Conservation (phyloP, 2,797 vertebrate genomes). For the Megalops cyprinoides region DNA sequence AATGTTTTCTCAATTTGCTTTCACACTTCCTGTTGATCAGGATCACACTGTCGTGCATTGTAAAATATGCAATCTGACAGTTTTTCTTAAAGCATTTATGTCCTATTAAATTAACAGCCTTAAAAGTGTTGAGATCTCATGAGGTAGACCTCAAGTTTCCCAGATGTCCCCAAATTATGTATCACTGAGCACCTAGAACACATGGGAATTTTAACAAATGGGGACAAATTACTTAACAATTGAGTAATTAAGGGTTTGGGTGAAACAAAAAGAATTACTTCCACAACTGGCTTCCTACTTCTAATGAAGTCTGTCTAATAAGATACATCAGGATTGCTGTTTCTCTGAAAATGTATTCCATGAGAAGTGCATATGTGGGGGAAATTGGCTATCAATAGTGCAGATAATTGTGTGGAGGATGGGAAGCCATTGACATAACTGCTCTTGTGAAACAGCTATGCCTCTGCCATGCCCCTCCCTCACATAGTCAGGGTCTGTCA, state of each 20-base stretch:
- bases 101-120: not conserved
- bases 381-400: slow-evolving; percentile 10
- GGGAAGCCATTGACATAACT: not conserved
- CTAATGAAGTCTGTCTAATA: not conserved
- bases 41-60: not conserved
- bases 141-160: not conserved
- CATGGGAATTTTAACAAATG: not conserved
- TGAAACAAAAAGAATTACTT: not conserved
- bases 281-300: not conserved
- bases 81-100: not conserved
- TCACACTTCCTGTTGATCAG: not conserved
- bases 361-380: not conserved
- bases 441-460: not conserved
- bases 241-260: not conserved
- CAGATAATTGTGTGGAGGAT: not conserved
- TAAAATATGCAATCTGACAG: not conserved
- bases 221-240: not conserved
- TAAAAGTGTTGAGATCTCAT: not conserved
- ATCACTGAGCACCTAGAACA: not conserved
- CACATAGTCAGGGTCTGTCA: not conserved
- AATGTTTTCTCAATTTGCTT: not conserved
- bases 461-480: not conserved
- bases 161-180: not conserved
- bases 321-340: not conserved
- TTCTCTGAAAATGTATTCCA: too few relatives aligned